phyloP scores from a whole-genome alignment of 2,113 vertebrate species.

The Stigmatopora nigra region DNA sequence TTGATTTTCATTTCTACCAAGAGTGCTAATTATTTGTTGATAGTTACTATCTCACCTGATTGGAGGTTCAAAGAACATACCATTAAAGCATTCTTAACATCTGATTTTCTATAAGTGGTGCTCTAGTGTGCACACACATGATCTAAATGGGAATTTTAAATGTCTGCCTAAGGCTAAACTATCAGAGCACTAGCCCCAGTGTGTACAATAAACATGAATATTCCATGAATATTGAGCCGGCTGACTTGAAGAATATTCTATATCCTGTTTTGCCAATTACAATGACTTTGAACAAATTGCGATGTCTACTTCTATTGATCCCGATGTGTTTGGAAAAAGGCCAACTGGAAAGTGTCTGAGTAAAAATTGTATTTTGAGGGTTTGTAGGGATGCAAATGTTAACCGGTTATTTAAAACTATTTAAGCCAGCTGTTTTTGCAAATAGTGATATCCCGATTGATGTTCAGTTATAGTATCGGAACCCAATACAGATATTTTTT shows the following conservation, averaged over 20 bases:
- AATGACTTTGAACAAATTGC: constrained; percentile 5
- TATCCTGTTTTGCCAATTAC: not conserved
- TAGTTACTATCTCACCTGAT: constrained; percentile 1
- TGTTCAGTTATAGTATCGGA: no score
- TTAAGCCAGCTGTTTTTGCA: not conserved
- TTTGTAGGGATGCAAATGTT: not conserved
- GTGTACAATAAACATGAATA: constrained; percentile 22
- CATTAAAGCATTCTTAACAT: constrained; percentile 4
- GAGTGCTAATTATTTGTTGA: not conserved
- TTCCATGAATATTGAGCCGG: constrained; percentile 15
- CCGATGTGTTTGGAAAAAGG: not conserved
- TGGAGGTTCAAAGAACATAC: constrained; percentile 2
- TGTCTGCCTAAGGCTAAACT: constrained; percentile 34
- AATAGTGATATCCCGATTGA: no score
- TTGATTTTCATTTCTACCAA: constrained; percentile 2
- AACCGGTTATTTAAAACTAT: not conserved
- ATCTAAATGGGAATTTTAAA: constrained; percentile 37
- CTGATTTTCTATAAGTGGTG: constrained; percentile 22
- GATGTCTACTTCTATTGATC: not conserved
- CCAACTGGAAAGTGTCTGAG: not conserved
- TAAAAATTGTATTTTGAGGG: not conserved
- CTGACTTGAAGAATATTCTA: constrained; percentile 5
- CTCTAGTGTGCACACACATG: constrained; percentile 3
- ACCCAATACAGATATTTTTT: no score
- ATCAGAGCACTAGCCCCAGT: constrained; percentile 15